A percentile compares a stretch with the other conserved stretches of the same genome.
These are phyloP conservation scores for Oreohelix idahoensis DNA, from an alignment of 1,140 invertebrate species.

Conservation along the genomic window DNA sequence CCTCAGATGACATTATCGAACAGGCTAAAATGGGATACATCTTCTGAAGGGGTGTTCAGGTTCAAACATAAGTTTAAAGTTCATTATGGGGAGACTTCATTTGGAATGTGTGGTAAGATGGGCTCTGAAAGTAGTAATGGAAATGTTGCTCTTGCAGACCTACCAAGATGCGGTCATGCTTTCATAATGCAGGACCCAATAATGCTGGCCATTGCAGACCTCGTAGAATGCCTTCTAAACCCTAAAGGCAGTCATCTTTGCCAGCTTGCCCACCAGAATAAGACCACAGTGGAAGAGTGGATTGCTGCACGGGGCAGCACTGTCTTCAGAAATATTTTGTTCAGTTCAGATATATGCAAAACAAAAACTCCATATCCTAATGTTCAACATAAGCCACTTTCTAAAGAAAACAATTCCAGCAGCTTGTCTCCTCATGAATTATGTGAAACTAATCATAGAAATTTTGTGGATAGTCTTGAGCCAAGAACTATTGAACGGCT, in stretches of 20 bases:
- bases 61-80: conserved; percentile 26
- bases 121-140: background rate
- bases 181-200: conserved; percentile 20
- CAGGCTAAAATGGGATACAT: background rate
- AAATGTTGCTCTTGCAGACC: background rate
- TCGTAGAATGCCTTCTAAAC: background rate
- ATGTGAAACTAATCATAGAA: background rate
- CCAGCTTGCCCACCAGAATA: background rate
- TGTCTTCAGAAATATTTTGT: conserved; percentile 4
- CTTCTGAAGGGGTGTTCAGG: background rate
- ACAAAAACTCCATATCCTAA: background rate
- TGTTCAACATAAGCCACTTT: background rate
- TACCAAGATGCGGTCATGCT: background rate
- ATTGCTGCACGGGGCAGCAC: background rate
- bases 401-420: too few species aligned
- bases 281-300: conserved; percentile 1
- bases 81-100: background rate
- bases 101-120: background rate
- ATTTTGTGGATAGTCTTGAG: background rate
- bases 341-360: background rate
- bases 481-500: background rate
- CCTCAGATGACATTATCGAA: conserved; percentile 18
- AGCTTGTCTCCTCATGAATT: background rate
- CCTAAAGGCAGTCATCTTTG: background rate
- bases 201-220: conserved; percentile 3